A percentile compares a stretch with the other conserved stretches of the same genome.
phyloP scores from a whole-genome alignment of 2,888 invertebrate genomes.

The Lochmaea capreae region DNA sequence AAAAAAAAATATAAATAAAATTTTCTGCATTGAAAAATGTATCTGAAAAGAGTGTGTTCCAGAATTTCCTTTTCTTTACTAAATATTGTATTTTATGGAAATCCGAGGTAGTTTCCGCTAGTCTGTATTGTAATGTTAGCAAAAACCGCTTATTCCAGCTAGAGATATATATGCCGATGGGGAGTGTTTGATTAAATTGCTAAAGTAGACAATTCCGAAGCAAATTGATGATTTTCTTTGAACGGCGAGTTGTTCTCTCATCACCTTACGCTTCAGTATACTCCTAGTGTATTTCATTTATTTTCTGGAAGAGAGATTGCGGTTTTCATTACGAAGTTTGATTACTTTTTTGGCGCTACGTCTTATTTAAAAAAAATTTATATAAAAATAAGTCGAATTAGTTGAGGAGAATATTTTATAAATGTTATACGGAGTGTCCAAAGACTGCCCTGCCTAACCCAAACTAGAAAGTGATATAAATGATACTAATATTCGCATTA shows the following conservation, averaged over 20 bases:
- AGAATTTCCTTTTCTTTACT: not conserved
- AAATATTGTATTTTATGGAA: not conserved
- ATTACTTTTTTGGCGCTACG: conserved; percentile 31
- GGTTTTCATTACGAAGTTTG: conserved; percentile 38
- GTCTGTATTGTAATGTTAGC: not conserved
- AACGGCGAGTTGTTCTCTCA: conserved; percentile 23
- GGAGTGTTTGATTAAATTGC: conserved; percentile 35
- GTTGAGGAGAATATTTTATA: not conserved
- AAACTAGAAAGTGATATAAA: too few relatives aligned
- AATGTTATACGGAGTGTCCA: not conserved
- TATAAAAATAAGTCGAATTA: not conserved
- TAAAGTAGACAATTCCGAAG: conserved; percentile 35
- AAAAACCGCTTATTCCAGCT: conserved; percentile 8
- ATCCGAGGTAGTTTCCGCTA: not conserved
- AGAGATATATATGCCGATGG: conserved; percentile 33
- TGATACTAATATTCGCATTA: too few relatives aligned
- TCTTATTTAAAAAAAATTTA: conserved; percentile 18
- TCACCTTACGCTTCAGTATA: conserved; percentile 28
- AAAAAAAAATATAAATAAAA: too few relatives aligned
- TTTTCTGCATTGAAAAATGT: too few relatives aligned
- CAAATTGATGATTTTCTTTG: conserved; percentile 35
- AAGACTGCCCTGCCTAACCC: not conserved
- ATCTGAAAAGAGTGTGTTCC: too few relatives aligned
- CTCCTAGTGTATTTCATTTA: conserved; percentile 33
- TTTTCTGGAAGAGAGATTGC: conserved; percentile 25